These are phyloP conservation scores for Neotoxoptera formosana DNA, from an alignment of 1,140 invertebrate genomes.

Conservation along the genomic window DNA sequence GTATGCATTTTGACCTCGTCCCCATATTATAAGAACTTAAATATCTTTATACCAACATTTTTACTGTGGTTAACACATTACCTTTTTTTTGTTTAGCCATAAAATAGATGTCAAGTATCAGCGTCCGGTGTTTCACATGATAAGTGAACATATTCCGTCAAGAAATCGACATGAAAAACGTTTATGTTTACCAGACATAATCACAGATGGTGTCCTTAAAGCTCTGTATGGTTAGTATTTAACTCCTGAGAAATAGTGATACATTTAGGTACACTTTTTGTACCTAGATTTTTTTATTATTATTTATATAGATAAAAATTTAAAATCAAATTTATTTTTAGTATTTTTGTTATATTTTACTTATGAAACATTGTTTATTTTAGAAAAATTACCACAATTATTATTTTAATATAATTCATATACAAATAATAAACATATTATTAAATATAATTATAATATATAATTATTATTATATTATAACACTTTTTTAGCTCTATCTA, in stretches of 20 bases:
- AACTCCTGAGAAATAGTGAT: slow-evolving; percentile 20
- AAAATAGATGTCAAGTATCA: slow-evolving; percentile 62
- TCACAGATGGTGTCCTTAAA: slow-evolving; percentile 66
- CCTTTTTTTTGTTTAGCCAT: slow-evolving; percentile 44
- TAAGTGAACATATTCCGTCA: slow-evolving; percentile 64
- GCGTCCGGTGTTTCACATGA: slow-evolving; percentile 65
- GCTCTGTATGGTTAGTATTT: slow-evolving; percentile 60
- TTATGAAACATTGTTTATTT: slow-evolving; percentile 18
- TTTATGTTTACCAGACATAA: slow-evolving; percentile 65
- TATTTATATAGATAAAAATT: slow-evolving; percentile 34
- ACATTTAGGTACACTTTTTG: not conserved
- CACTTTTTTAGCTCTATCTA: slow-evolving; percentile 15
- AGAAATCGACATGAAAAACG: slow-evolving; percentile 62
- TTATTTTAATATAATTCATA: slow-evolving; percentile 20
- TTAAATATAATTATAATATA: too few relatives aligned
- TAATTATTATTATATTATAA: not conserved
- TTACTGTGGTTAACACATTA: not conserved
- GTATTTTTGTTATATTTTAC: slow-evolving; percentile 32
- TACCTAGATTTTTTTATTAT: not conserved
- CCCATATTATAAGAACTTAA: not conserved
- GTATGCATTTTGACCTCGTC: not conserved
- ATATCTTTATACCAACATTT: not conserved
- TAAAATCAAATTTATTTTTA: slow-evolving; percentile 46
- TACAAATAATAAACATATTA: not conserved
- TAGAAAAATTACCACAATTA: not conserved